Evolutionary conservation across 2,113 vertebrate genomes (phyloP), one percentile per base, ranked within the genome.

Genomic region (Actinemys pallida): DNA sequence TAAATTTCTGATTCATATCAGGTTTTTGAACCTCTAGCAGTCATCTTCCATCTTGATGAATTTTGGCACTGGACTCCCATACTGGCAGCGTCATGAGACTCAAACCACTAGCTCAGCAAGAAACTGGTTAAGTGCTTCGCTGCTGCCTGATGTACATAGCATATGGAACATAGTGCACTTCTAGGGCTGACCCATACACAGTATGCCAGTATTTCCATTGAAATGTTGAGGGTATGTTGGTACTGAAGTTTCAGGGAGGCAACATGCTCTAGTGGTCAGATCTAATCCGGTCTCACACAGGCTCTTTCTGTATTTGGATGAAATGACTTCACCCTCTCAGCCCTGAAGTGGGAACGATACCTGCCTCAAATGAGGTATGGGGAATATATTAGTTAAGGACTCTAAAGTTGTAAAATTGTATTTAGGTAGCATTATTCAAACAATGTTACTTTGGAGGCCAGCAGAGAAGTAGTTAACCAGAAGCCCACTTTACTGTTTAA

Each of bases 121-220:
- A n/a, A n/a, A n/a, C n/a, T n/a, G n/a, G n/a, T n/a, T n/a, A 95
- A 93, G 94, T 2, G 20, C 86, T 89, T 89, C 72, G 20, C 85
- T 2, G 83, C 95, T 50, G 0, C 1, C 0, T 20, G 20, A 45
- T 12, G 35, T 3, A 3, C 50, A 3, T 10, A 59, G 6, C 0
- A 45, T 8, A 0, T 2, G 2, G 69, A 22, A 8, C 76, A 8
- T 0, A 47, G 79, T 49, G 83, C 86, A 6, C 31, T 79, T 35
- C 76, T 19, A 0, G 1, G 1, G 1, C 83, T 45, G 80, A 93
- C 82, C 95, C 79, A 53, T 72, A 53, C 13, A 57, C 81, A 3
- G 22, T 1, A 1, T 1, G 1, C 31, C 56, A 90, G 86, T 75
- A 82, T 88, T 88, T 80, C 81, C 81, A 85, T 50, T 16, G 45